phyloP scores from a whole-genome alignment of 92 coral and sea anemone species.

The Epizoanthus stellaris region DNA sequence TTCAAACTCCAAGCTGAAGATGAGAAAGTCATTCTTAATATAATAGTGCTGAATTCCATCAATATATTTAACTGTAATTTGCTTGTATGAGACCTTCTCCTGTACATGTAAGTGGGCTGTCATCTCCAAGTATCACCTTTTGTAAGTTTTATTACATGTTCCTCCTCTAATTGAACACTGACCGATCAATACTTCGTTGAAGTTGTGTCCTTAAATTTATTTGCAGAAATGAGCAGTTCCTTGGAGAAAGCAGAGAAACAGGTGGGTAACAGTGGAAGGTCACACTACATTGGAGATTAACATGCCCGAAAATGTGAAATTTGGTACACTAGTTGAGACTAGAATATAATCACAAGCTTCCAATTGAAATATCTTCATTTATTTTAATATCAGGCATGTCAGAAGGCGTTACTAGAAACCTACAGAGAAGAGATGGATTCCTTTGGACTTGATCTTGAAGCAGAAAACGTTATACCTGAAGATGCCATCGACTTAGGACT shows the following conservation, averaged over 20 bases:
- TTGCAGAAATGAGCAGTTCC: conserved; percentile 40
- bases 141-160: too few relatives aligned
- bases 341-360: neutral
- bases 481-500: conserved; percentile 79
- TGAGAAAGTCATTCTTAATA: too few relatives aligned
- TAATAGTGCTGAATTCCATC: too few relatives aligned
- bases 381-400: conserved; percentile 87
- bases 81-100: too few relatives aligned
- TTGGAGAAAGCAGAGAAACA: conserved; percentile 86
- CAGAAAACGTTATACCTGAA: conserved; percentile 69
- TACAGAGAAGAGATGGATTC: conserved; percentile 65
- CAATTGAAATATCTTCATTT: neutral
- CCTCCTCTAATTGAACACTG: too few relatives aligned
- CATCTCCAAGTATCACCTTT: too few relatives aligned
- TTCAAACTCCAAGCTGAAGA: too few relatives aligned
- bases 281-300: too few relatives aligned
- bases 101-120: too few relatives aligned
- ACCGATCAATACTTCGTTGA: too few relatives aligned
- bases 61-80: too few relatives aligned
- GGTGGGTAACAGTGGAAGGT: conserved; percentile 51
- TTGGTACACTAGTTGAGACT: neutral
- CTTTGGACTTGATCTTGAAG: conserved; percentile 65
- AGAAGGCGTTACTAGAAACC: conserved; percentile 60
- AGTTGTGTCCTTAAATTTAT: too few relatives aligned
- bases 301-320: neutral